Evolutionary conservation across 2,888 invertebrate genomes (phyloP).

Genomic region (Halictus quadricinctus): DNA sequence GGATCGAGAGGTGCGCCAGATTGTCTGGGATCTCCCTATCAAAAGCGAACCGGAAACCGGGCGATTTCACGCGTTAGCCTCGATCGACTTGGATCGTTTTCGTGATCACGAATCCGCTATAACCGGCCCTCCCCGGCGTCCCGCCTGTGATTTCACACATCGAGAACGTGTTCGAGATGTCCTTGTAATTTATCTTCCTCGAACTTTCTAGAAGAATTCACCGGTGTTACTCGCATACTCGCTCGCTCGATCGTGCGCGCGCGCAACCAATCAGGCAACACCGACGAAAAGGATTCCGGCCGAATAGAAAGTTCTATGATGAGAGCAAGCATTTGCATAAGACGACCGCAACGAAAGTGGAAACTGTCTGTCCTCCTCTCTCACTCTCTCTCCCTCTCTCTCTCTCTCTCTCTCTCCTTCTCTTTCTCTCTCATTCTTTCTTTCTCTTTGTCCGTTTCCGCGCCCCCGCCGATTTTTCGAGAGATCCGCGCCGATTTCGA

Average conservation of each 20-base stretch:
- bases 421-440: background rate
- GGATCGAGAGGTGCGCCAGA: slow-evolving; percentile 1
- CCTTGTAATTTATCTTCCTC: slow-evolving; percentile 58
- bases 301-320: slow-evolving; percentile 60
- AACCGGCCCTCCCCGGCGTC: slow-evolving; percentile 36
- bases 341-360: slow-evolving; percentile 58
- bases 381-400: background rate
- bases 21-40: slow-evolving; percentile 27
- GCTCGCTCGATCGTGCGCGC: slow-evolving; percentile 7
- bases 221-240: slow-evolving; percentile 3
- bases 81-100: slow-evolving; percentile 62
- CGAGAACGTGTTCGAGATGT: slow-evolving; percentile 55
- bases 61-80: slow-evolving; percentile 63
- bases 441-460: background rate
- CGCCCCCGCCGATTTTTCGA: slow-evolving; percentile 8
- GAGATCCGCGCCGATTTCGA: slow-evolving; percentile 50
- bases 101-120: slow-evolving; percentile 58
- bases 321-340: slow-evolving; percentile 56
- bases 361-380: slow-evolving; percentile 27
- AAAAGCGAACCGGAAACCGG: slow-evolving; percentile 54
- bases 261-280: slow-evolving; percentile 14
- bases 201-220: slow-evolving; percentile 64
- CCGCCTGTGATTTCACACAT: slow-evolving; percentile 56
- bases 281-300: slow-evolving; percentile 46
- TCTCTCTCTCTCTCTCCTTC: background rate